These are phyloP conservation scores for Monochamus alternatus DNA, from an alignment of 2,888 invertebrate species.

Conservation along the genomic window DNA sequence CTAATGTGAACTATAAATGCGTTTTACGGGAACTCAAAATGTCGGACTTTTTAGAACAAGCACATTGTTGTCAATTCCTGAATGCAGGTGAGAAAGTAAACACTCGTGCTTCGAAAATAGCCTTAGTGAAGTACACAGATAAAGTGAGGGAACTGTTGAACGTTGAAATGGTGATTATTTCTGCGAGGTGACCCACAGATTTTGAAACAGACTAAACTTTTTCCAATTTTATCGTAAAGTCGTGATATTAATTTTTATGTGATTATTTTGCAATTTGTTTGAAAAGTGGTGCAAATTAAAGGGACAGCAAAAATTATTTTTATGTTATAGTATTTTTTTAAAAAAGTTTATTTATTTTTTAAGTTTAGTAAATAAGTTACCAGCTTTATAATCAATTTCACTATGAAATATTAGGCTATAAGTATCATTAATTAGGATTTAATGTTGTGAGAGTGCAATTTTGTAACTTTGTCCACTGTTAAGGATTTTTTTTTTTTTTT, in stretches of 20 bases:
- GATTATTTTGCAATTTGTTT: slow-evolving; percentile 53
- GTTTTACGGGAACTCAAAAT: slow-evolving; percentile 82
- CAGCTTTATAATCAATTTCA: slow-evolving; percentile 61
- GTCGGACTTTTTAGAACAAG: slow-evolving; percentile 86
- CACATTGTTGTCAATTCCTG: slow-evolving; percentile 85
- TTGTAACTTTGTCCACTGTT: slow-evolving; percentile 42
- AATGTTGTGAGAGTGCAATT: slow-evolving; percentile 55
- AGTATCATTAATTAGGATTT: slow-evolving; percentile 41
- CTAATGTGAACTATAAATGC: slow-evolving; percentile 59
- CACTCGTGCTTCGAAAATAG: slow-evolving; percentile 85
- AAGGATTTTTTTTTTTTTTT: slow-evolving; percentile 29
- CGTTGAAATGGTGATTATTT: slow-evolving; percentile 83
- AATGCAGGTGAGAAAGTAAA: slow-evolving; percentile 87
- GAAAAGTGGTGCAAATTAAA: slow-evolving; percentile 37
- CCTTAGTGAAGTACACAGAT: slow-evolving; percentile 88
- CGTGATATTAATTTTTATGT: slow-evolving; percentile 55
- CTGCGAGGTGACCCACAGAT: slow-evolving; percentile 71
- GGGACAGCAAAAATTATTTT: slow-evolving; percentile 40
- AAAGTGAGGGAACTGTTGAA: slow-evolving; percentile 86
- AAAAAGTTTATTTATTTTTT: slow-evolving; percentile 52
- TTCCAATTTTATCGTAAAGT: slow-evolving; percentile 33
- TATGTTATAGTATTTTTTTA: slow-evolving; percentile 47
- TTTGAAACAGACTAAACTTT: slow-evolving; percentile 31
- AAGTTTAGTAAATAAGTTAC: slow-evolving; percentile 58
- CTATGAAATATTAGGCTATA: slow-evolving; percentile 52